Percentiles rank a stretch among this genome's conserved stretches.
These are phyloP conservation scores for Nothocercus julius DNA, from an alignment of 2,113 vertebrate genomes.

Conservation along the genomic window DNA sequence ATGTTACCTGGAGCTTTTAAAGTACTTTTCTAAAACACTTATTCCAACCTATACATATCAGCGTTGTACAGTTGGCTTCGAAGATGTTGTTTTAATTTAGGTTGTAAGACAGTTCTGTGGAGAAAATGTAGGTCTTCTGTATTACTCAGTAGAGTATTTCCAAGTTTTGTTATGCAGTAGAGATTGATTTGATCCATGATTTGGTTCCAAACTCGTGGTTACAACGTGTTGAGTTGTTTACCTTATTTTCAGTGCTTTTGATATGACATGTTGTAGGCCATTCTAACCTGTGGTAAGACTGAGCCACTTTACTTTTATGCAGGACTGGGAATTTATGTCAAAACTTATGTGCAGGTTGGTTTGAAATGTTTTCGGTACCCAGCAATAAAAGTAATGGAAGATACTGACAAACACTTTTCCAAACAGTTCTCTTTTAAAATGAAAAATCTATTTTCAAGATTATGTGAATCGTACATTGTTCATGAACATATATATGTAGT, in stretches of 20 bases:
- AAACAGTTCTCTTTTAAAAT: background rate
- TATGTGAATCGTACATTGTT: background rate
- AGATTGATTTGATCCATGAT: background rate
- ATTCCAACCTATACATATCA: background rate
- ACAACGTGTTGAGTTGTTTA: background rate
- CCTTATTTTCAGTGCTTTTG: background rate
- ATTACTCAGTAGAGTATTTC: background rate
- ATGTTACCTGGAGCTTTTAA: background rate
- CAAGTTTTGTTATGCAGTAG: background rate
- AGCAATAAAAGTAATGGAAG: background rate
- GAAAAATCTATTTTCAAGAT: background rate
- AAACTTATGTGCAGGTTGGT: background rate
- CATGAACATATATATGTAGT: background rate
- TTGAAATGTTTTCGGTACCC: background rate
- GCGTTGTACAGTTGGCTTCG: background rate
- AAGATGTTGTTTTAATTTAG: background rate
- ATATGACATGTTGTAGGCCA: background rate
- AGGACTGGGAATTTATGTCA: background rate
- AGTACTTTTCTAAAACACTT: background rate
- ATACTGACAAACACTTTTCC: background rate
- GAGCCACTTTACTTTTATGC: background rate
- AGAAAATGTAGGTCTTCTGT: background rate
- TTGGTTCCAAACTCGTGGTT: background rate
- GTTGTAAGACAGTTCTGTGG: background rate
- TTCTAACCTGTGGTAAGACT: background rate